Conservation (phyloP, 30 jellyfish, hydroid and myxozoan species). For the Clytia hemisphaerica region DNA sequence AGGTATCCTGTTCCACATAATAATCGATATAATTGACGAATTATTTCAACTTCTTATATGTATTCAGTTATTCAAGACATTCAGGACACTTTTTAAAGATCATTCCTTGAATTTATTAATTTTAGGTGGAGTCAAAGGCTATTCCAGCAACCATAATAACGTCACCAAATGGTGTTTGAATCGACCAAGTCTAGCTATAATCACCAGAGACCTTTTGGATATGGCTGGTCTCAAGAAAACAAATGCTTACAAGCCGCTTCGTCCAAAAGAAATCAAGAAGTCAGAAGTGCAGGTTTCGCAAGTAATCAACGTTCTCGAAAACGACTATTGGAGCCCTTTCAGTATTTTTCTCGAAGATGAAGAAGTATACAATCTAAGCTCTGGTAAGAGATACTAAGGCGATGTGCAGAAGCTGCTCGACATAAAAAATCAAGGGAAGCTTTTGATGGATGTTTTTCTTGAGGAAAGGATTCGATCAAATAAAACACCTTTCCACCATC, state of each 20-base stretch:
- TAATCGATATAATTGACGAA: too few species aligned
- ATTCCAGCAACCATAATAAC: too few species aligned
- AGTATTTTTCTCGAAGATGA: background rate
- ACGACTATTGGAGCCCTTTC: slow-evolving; percentile 16
- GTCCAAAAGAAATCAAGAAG: slow-evolving; percentile 7
- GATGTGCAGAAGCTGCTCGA: background rate
- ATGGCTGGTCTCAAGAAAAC: background rate
- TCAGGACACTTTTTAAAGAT: too few species aligned
- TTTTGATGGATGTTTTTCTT: background rate
- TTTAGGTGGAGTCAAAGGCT: too few species aligned
- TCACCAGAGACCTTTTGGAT: background rate
- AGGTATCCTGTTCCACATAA: too few species aligned
- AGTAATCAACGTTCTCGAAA: background rate
- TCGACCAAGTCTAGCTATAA: slow-evolving; percentile 6
- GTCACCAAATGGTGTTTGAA: too few species aligned
- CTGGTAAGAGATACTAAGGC: background rate
- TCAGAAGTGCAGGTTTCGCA: too few species aligned
- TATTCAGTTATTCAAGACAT: too few species aligned
- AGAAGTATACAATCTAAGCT: too few species aligned
- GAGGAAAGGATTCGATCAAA: background rate
- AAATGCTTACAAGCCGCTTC: slow-evolving; percentile 16
- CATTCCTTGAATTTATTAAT: too few species aligned
- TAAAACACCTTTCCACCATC: slow-evolving; percentile 4
- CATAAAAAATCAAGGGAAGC: background rate
- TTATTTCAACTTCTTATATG: too few species aligned